Evolutionary conservation across 2,888 invertebrate genomes (phyloP), one percentile per base, ranked within the genome.

Genomic region (Synergus gifuensis): DNA sequence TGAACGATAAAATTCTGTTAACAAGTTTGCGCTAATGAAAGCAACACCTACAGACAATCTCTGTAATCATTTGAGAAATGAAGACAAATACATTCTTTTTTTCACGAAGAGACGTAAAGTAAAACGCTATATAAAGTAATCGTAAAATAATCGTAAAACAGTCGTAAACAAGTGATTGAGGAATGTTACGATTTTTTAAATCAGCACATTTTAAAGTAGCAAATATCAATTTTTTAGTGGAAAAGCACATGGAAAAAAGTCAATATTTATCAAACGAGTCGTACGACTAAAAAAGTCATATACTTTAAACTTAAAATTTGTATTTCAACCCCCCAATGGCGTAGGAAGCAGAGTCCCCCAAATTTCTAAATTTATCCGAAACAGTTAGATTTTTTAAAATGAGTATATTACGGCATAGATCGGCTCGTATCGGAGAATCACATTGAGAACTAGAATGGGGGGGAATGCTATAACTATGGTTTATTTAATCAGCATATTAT

Each of bases 381-480:
- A 28, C 3, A 28, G 22, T 22, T 1, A 22, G 28, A 28, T 28
- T 28, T 28, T 28, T 28, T 28, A 3, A 28, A 28, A 28, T 3
- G 28, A 28, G 3, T 28, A 28, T 28, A 28, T 28, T 28, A 28
- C 28, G 28, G 28, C 3, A 28, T 28, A n/a, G 60, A 5, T 12
- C 22, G 22, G 12, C 12, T 60, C 9, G 22, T 14, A 12, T 54
- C 12, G 12, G 12, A 60, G 22, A 60, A 60, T 12, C 2, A 1
- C n/a, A 54, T 14, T 12, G 22, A 28, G 60, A 60, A 11, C 22
- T 60, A 60, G 12, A 60, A 22, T 69, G 76, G 28, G 14, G 54
- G 73, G 60, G 77, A 63, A 69, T 76, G 73, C 63, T 79, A 77
- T 77, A 82, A 80, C 81, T 22, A 46, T 3, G 46, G 49, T 42